A percentile compares a stretch with the other conserved stretches of the same genome.
Evolutionary conservation across 2,888 invertebrate genomes (phyloP).

Genomic region (Eurytoma californica): DNA sequence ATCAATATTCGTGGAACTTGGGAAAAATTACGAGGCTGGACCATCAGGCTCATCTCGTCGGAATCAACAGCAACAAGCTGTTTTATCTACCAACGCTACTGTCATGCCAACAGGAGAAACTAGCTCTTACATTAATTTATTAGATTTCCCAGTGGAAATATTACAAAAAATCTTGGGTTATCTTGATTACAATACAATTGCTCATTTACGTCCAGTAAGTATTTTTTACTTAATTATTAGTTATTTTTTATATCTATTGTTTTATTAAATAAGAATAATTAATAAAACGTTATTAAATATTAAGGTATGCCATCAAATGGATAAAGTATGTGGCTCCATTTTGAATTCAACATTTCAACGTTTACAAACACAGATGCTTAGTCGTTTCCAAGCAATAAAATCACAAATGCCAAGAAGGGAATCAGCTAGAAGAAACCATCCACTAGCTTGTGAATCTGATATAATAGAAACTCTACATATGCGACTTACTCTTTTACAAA

Average conservation of each 20-base stretch:
- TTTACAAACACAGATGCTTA: slow-evolving; percentile 89
- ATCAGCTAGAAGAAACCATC: slow-evolving; percentile 92
- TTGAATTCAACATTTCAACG: slow-evolving; percentile 91
- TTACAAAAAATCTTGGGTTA: slow-evolving; percentile 86
- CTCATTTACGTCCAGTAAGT: slow-evolving; percentile 87
- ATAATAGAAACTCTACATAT: slow-evolving; percentile 95
- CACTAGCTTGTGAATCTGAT: slow-evolving; percentile 92
- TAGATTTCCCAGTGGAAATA: slow-evolving; percentile 88
- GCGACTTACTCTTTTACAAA: slow-evolving; percentile 91
- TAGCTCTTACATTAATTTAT: slow-evolving; percentile 72
- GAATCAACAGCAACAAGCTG: slow-evolving; percentile 53
- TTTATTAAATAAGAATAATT: slow-evolving; percentile 33
- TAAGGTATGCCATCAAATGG: slow-evolving; percentile 89
- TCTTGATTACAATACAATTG: slow-evolving; percentile 85
- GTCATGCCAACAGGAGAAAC: slow-evolving; percentile 23
- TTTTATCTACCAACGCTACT: slow-evolving; percentile 15
- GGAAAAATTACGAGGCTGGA: slow-evolving; percentile 63
- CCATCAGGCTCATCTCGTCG: slow-evolving; percentile 61
- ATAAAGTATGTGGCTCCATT: slow-evolving; percentile 85
- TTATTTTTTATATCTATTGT: background rate
- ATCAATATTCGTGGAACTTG: slow-evolving; percentile 66
- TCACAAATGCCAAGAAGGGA: slow-evolving; percentile 94
- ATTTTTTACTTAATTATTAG: slow-evolving; percentile 6
- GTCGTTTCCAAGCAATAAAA: slow-evolving; percentile 91
- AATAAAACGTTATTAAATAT: background rate